Conservation (phyloP, 2,888 invertebrate species). For the Lithosia quadra region DNA sequence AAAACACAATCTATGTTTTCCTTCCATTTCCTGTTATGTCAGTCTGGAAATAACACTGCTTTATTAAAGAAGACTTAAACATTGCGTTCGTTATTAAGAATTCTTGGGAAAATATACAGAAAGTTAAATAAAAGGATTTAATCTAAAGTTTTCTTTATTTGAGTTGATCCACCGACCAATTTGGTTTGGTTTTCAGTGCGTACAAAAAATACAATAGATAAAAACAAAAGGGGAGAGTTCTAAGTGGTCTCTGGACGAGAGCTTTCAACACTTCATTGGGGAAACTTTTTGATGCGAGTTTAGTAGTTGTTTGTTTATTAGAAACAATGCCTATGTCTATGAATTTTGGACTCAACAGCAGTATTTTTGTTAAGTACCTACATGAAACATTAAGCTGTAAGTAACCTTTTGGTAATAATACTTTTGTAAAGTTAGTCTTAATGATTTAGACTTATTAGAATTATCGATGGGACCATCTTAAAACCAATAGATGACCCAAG, state of each 20-base stretch:
- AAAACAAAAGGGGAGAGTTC: conserved; percentile 13
- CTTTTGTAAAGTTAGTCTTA: background rate
- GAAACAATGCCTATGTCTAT: conserved; percentile 13
- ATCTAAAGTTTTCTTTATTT: conserved; percentile 7
- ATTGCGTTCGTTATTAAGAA: conserved; percentile 5
- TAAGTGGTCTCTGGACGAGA: conserved; percentile 14
- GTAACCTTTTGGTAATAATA: background rate
- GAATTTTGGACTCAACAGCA: conserved; percentile 14
- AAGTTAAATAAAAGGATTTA: conserved; percentile 9
- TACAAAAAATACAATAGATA: conserved; percentile 6
- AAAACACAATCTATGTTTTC: conserved; percentile 26
- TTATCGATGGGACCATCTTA: too few species aligned
- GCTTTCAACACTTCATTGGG: conserved; percentile 18
- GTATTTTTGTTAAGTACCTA: conserved; percentile 8
- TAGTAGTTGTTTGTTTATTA: conserved; percentile 17
- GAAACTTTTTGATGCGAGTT: conserved; percentile 24
- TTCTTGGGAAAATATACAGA: background rate
- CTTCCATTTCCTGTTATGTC: conserved; percentile 30
- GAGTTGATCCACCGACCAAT: background rate
- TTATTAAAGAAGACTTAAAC: conserved; percentile 28
- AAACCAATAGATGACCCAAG: too few species aligned
- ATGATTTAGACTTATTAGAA: too few species aligned
- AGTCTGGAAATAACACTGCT: conserved; percentile 27
- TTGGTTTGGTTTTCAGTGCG: background rate
- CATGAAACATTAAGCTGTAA: conserved; percentile 7